phyloP scores from a whole-genome alignment of 2,797 vertebrate species.

The Dermochelys coriacea region DNA sequence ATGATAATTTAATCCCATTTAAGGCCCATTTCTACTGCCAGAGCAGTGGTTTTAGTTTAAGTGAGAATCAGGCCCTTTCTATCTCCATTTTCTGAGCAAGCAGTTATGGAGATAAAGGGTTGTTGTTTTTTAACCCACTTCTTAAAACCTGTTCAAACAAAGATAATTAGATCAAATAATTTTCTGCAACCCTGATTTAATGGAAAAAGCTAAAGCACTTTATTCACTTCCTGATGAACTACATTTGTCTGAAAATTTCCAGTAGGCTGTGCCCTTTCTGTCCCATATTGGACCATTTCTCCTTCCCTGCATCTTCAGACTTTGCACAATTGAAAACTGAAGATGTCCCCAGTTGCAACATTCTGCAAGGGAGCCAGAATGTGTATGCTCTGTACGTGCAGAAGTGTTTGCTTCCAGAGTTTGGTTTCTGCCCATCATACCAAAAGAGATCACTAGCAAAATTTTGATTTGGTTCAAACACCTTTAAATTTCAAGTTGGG shows the following conservation, averaged over 20 bases:
- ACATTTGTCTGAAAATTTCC: not conserved
- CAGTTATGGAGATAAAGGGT: not conserved
- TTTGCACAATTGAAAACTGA: not conserved
- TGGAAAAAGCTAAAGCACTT: not conserved
- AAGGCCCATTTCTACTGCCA: not conserved
- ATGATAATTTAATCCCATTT: not conserved
- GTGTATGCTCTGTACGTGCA: not conserved
- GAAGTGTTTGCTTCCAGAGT: not conserved
- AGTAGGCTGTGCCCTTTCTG: not conserved
- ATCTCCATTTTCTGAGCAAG: not conserved
- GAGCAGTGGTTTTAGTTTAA: not conserved
- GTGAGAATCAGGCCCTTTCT: not conserved
- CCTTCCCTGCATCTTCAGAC: not conserved
- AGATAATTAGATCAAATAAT: not conserved
- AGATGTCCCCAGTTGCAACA: not conserved
- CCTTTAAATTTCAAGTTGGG: not conserved
- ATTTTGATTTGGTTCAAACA: not conserved
- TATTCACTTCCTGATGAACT: not conserved
- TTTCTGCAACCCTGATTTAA: not conserved
- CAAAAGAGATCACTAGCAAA: rapidly evolving
- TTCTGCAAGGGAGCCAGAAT: not conserved
- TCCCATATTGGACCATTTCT: not conserved
- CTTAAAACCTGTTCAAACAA: not conserved
- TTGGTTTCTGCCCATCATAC: not conserved
- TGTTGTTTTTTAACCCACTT: not conserved